Percentiles rank a stretch among this genome's conserved stretches.
These are phyloP conservation scores for Melierax canorus DNA, from an alignment of 2,113 vertebrate genomes.

Conservation along the genomic window DNA sequence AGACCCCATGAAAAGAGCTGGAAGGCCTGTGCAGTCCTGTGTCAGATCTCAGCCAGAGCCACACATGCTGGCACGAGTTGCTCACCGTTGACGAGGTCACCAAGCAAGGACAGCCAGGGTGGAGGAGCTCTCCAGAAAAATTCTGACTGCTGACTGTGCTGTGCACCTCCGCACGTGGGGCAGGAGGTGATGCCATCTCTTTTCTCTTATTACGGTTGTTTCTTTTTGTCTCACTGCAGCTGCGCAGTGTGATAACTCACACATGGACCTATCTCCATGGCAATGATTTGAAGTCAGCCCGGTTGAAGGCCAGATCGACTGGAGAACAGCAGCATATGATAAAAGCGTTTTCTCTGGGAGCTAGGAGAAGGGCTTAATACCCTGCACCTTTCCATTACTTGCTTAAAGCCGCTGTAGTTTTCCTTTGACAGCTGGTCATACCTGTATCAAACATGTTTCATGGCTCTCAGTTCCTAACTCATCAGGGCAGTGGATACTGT, in stretches of 20 bases:
- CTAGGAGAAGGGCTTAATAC: background rate
- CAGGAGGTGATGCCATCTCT: background rate
- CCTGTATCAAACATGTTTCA: background rate
- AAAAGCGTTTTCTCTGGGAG: background rate
- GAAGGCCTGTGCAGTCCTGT: background rate
- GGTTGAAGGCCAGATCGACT: background rate
- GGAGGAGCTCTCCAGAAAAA: background rate
- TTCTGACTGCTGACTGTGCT: background rate
- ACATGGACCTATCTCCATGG: accelerated
- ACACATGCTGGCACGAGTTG: accelerated
- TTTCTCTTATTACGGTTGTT: background rate
- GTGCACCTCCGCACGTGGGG: background rate
- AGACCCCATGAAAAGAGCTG: background rate
- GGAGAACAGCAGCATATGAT: background rate
- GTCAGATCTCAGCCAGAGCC: background rate
- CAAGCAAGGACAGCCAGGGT: background rate
- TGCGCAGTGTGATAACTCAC: background rate
- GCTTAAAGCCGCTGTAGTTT: background rate
- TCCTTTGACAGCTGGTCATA: background rate
- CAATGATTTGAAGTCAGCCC: background rate
- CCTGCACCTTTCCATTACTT: background rate
- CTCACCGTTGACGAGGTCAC: background rate
- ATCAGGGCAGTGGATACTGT: background rate
- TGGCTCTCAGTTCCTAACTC: background rate
- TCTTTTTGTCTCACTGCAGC: background rate